Base-by-base conservation (phyloP, 2,113 vertebrate species). In the Tachysurus vachellii region DNA sequence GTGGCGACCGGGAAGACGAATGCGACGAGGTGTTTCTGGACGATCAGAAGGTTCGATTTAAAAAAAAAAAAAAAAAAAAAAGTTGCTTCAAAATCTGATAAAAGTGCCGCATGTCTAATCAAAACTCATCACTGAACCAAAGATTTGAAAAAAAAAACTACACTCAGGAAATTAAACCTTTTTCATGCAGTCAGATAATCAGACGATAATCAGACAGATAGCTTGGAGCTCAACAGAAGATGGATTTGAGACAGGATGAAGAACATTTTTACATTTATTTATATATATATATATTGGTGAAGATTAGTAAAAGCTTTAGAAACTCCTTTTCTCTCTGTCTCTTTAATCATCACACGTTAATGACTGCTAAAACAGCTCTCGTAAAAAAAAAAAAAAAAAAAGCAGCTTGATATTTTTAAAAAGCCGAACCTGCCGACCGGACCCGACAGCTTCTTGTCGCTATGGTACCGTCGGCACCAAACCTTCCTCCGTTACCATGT, bases 21-120 rank as follows among this genome's bases (percentile, higher is more conserved):
- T 31, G 17, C 36, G 88, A 88, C 17, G 82, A 88, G 7, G 88
- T 88, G 17, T 89, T 88, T 54, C 44, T 88, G 50, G 75, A 76
- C 19, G 19, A 13, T 12, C 80, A 82, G 6, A 85, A 89, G 88
- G 89, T 90, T 23, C 53, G 56, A 81, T 17, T 70, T 70, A 2
- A 36, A 70, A 66, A 26, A 2, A 23, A 61, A 47, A 47, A 47
- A 47, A 47, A 47, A 47, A 47, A 47, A 47, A 47, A 47, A 47
- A 47, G 21, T 61, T 61, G 21, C 1, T 9, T 23, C 59, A 8
- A 26, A 23, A 23, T 61, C 5, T 61, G 21, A 62, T 21, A 23
- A 8, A 62, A 10, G 59, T 10, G 8, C 59, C 21, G 26, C 68
- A 28, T 76, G 42, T 79, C 57, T 59, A 56, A 21, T 19, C 16